Conservation (phyloP, 2,797 vertebrate genomes). For the Amphiprion clarkii region DNA sequence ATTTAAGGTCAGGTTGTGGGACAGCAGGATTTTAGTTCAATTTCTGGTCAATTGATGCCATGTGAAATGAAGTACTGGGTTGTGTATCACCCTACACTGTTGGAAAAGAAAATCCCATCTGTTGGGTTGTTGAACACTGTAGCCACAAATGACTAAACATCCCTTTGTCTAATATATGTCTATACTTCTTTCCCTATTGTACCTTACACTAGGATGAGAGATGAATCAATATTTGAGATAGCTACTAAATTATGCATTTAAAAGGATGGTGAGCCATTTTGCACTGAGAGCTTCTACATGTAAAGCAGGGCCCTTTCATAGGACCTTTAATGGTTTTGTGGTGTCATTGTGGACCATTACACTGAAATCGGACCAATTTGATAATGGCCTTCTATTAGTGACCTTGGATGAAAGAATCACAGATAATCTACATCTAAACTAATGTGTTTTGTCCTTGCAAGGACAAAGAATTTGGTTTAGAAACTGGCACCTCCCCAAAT, state of each 20-base stretch:
- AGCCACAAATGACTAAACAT: slow-evolving; percentile 55
- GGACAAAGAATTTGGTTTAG: slow-evolving; percentile 80
- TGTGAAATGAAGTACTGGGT: slow-evolving; percentile 40
- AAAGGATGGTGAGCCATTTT: slow-evolving; percentile 77
- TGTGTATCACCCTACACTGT: slow-evolving; percentile 22
- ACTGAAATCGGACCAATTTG: slow-evolving; percentile 82
- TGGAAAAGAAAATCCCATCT: slow-evolving; percentile 45
- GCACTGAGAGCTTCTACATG: slow-evolving; percentile 74
- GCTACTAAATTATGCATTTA: slow-evolving; percentile 84
- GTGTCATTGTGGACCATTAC: slow-evolving; percentile 82
- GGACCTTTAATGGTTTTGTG: slow-evolving; percentile 75
- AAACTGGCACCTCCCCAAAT: slow-evolving; percentile 71
- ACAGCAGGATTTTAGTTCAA: background rate
- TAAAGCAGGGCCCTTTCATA: slow-evolving; percentile 78
- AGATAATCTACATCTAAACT: slow-evolving; percentile 82
- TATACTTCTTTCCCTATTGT: slow-evolving; percentile 54
- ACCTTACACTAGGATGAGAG: slow-evolving; percentile 57
- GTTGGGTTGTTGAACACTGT: slow-evolving; percentile 51
- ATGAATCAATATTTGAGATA: slow-evolving; percentile 82
- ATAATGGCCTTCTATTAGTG: slow-evolving; percentile 85
- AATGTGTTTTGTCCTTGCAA: slow-evolving; percentile 80
- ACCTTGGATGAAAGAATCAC: slow-evolving; percentile 81
- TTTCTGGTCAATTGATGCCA: background rate
- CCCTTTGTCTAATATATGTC: slow-evolving; percentile 58
- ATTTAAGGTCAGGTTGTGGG: too few species aligned